These are phyloP conservation scores for Oreotrochilus melanogaster DNA, from an alignment of 2,113 vertebrate genomes.

Conservation along the genomic window DNA sequence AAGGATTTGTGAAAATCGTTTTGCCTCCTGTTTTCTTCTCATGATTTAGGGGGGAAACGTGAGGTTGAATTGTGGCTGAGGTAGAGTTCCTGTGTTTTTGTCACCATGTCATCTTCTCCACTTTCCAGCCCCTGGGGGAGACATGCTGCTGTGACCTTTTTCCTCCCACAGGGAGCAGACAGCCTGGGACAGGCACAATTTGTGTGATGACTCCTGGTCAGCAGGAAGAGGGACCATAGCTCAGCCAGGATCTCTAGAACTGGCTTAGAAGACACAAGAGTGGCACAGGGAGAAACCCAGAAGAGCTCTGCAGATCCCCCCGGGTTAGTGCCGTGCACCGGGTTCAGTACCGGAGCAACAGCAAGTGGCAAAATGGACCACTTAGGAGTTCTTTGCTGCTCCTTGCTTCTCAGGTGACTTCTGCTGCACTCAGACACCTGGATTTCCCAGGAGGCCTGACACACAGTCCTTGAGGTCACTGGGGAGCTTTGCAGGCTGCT, in stretches of 20 bases:
- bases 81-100: not conserved
- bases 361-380: not conserved
- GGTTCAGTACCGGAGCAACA: rapidly evolving
- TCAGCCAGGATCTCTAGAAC: not conserved
- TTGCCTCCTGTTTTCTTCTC: not conserved
- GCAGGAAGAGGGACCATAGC: not conserved
- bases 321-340: rapidly evolving
- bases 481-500: not conserved
- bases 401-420: not conserved
- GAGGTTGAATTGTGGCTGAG: not conserved
- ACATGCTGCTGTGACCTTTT: not conserved
- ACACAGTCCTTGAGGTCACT: not conserved
- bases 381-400: not conserved
- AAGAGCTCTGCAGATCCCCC: not conserved
- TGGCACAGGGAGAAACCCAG: not conserved
- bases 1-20: not conserved
- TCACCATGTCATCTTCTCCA: not conserved
- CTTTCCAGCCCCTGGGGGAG: rapidly evolving
- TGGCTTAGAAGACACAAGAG: not conserved
- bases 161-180: rapidly evolving
- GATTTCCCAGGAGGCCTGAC: not conserved
- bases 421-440: not conserved
- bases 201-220: not conserved
- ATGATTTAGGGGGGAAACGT: not conserved
- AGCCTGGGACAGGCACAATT: not conserved